These are phyloP conservation scores for Clostera curtula DNA, from an alignment of 2,888 invertebrate species.

Conservation along the genomic window DNA sequence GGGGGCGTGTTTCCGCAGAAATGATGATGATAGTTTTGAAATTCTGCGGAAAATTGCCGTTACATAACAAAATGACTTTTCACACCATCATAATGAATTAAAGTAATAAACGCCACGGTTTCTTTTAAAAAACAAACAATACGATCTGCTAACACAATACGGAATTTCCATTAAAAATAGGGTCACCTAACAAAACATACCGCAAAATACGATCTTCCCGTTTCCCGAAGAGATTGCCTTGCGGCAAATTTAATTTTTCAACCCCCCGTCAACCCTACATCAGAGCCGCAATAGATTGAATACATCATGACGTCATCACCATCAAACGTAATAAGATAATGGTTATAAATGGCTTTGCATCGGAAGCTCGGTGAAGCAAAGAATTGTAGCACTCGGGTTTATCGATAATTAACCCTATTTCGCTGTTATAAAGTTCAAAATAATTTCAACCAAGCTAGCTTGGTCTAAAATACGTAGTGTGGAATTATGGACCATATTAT, in stretches of 20 bases:
- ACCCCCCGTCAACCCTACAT: constrained; percentile 16
- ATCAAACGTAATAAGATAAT: constrained; percentile 26
- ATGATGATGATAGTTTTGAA: too few relatives aligned
- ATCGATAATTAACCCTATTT: not conserved
- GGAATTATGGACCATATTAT: too few relatives aligned
- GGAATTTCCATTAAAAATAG: not conserved
- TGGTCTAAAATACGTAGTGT: too few relatives aligned
- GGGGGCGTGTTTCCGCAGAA: too few relatives aligned
- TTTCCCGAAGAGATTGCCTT: constrained; percentile 3
- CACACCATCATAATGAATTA: too few relatives aligned
- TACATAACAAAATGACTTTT: too few relatives aligned
- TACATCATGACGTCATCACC: constrained; percentile 24
- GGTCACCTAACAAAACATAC: not conserved
- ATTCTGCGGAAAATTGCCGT: too few relatives aligned
- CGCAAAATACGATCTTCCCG: not conserved
- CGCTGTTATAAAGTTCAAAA: not conserved
- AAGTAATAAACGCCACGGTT: too few relatives aligned
- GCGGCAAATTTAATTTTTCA: constrained; percentile 6
- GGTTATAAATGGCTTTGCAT: constrained; percentile 31
- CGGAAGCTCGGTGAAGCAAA: constrained; percentile 21
- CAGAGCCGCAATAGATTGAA: constrained; percentile 17
- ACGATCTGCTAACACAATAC: not conserved
- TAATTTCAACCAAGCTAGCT: too few relatives aligned
- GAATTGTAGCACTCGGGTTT: too few relatives aligned
- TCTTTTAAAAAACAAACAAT: too few relatives aligned